A percentile compares a stretch with the other conserved stretches of the same genome.
These are phyloP conservation scores for Heliconius cydno DNA, from an alignment of 2,888 invertebrate species.

Conservation along the genomic window DNA sequence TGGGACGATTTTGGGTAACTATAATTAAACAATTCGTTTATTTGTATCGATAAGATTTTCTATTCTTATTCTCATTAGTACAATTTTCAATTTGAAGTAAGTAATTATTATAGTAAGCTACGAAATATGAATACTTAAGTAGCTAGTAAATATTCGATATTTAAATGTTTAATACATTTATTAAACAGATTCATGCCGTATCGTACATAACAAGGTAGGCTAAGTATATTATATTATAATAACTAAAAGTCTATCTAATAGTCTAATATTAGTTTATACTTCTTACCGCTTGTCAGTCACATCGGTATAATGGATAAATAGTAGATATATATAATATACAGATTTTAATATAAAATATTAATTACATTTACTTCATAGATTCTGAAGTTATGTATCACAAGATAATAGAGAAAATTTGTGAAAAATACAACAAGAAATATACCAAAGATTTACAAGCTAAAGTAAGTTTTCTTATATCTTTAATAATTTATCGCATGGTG, in stretches of 20 bases:
- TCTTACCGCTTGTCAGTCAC: no score
- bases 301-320: no score
- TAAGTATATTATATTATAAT: no score
- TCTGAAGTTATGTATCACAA: constrained; percentile 66
- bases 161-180: background rate
- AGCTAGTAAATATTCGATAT: no score
- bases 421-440: constrained; percentile 60
- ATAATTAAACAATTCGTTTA: background rate
- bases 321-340: no score
- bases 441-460: constrained; percentile 54
- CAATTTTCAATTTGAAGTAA: background rate
- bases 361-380: constrained; percentile 54
- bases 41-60: background rate
- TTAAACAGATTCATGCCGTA: background rate
- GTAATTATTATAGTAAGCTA: no score
- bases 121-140: no score
- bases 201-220: no score
- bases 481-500: background rate
- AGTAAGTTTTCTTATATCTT: constrained; percentile 50
- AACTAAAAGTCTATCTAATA: no score
- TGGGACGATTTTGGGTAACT: constrained; percentile 66
- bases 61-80: background rate
- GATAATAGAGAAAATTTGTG: constrained; percentile 60
- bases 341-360: background rate
- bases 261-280: no score